Conservation (phyloP, 1,140 invertebrate species). For the Pseudomyrmex flavicornis region DNA sequence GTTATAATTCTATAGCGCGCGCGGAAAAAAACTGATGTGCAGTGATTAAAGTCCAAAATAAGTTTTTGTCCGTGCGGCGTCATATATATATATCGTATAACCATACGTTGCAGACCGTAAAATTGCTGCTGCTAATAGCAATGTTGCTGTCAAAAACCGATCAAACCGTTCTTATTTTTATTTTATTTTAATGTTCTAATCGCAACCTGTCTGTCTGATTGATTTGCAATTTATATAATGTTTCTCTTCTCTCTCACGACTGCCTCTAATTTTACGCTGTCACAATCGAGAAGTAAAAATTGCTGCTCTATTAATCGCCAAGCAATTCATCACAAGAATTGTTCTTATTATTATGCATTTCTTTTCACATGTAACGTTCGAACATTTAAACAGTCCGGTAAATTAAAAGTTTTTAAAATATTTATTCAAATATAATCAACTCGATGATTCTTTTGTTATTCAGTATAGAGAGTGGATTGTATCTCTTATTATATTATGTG, state of each 20-base stretch:
- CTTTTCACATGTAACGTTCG: background rate
- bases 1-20: too few species aligned
- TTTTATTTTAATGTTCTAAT: constrained; percentile 78
- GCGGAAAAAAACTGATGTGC: too few species aligned
- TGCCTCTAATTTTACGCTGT: constrained; percentile 77
- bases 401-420: too few species aligned
- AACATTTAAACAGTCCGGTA: background rate
- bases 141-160: constrained; percentile 55
- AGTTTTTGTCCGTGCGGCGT: background rate
- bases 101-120: constrained; percentile 73
- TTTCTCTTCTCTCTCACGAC: constrained; percentile 76
- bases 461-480: too few species aligned
- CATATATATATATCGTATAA: constrained; percentile 67
- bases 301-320: constrained; percentile 76
- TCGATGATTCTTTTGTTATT: too few species aligned
- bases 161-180: constrained; percentile 64
- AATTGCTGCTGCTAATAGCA: constrained; percentile 59
- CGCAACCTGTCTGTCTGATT: constrained; percentile 76
- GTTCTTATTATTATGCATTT: constrained; percentile 15
- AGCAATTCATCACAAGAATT: constrained; percentile 50
- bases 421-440: too few species aligned
- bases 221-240: constrained; percentile 77
- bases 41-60: too few species aligned
- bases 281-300: constrained; percentile 66
- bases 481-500: too few species aligned